phyloP scores from a whole-genome alignment of 2,113 vertebrate genomes.

The Ceratotherium simum region DNA sequence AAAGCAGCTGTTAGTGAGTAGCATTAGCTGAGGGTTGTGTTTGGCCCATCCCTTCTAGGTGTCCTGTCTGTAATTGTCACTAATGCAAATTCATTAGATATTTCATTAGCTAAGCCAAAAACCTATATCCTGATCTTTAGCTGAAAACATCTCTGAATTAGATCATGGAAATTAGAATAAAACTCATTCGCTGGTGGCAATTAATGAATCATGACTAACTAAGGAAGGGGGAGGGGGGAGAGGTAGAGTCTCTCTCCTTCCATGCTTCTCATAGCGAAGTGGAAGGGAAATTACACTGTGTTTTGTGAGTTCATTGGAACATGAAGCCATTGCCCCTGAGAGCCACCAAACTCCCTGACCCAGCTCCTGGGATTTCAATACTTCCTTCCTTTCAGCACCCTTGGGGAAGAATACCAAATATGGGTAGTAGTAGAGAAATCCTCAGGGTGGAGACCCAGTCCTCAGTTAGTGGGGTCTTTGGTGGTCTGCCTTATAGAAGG shows the following conservation, averaged over 20 bases:
- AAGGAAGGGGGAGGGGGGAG: background rate
- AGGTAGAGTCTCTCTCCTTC: background rate
- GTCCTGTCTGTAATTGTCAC: slow-evolving; percentile 63
- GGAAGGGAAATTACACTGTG: background rate
- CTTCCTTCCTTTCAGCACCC: background rate
- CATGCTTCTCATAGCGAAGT: background rate
- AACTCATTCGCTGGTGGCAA: slow-evolving; percentile 73
- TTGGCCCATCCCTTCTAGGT: slow-evolving; percentile 48
- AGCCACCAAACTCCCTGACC: background rate
- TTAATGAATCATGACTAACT: slow-evolving; percentile 83
- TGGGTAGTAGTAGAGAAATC: too few species aligned
- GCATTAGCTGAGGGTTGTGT: background rate
- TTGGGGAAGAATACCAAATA: background rate
- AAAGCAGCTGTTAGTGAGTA: slow-evolving; percentile 34
- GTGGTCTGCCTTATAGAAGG: background rate
- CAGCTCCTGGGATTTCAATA: background rate
- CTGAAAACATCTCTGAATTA: slow-evolving; percentile 77
- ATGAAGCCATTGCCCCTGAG: background rate
- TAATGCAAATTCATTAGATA: slow-evolving; percentile 78
- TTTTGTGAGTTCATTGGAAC: slow-evolving; percentile 48
- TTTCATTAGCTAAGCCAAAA: slow-evolving; percentile 80
- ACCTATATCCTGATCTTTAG: slow-evolving; percentile 67
- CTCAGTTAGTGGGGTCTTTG: background rate
- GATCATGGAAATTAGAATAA: slow-evolving; percentile 84
- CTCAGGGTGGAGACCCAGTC: background rate